These are phyloP conservation scores for Eubasilissa regina DNA, from an alignment of 1,140 invertebrate genomes.

Conservation along the genomic window DNA sequence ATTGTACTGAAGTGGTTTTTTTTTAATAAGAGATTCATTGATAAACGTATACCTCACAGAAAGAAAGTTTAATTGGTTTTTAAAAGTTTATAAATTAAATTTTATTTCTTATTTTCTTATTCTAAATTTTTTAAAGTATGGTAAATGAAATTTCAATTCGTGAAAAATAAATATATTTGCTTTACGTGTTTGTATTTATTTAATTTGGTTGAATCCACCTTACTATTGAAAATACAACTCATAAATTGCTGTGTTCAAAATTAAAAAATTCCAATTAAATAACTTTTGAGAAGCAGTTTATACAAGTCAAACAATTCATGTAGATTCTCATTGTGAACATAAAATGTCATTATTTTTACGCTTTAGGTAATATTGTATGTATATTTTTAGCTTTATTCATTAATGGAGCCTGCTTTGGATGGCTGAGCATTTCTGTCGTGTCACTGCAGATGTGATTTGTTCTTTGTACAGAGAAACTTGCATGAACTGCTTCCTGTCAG, in stretches of 20 bases:
- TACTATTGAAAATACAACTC: too few species aligned
- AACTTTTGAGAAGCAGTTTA: slow-evolving; percentile 33
- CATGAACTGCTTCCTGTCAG: slow-evolving; percentile 40
- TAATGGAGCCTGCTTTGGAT: slow-evolving; percentile 34
- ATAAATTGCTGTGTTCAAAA: too few species aligned
- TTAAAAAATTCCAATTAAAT: background rate
- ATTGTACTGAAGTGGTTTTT: slow-evolving; percentile 2
- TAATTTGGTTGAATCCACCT: too few species aligned
- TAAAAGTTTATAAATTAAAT: too few species aligned
- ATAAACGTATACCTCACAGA: background rate
- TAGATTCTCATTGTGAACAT: slow-evolving; percentile 18
- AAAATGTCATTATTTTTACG: slow-evolving; percentile 14
- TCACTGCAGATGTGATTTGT: background rate
- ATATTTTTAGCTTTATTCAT: slow-evolving; percentile 16
- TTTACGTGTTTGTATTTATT: too few species aligned
- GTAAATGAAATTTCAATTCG: background rate
- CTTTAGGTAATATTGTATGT: slow-evolving; percentile 22
- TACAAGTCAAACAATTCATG: slow-evolving; percentile 33
- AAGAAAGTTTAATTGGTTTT: slow-evolving; percentile 7
- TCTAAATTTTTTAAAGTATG: background rate
- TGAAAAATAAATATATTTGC: too few species aligned
- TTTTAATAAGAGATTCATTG: background rate
- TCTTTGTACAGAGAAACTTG: slow-evolving; percentile 44
- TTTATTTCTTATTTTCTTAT: too few species aligned
- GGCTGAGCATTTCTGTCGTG: slow-evolving; percentile 20